Conservation (phyloP, 2,888 invertebrate genomes). For the Temnothorax rugatulus region DNA sequence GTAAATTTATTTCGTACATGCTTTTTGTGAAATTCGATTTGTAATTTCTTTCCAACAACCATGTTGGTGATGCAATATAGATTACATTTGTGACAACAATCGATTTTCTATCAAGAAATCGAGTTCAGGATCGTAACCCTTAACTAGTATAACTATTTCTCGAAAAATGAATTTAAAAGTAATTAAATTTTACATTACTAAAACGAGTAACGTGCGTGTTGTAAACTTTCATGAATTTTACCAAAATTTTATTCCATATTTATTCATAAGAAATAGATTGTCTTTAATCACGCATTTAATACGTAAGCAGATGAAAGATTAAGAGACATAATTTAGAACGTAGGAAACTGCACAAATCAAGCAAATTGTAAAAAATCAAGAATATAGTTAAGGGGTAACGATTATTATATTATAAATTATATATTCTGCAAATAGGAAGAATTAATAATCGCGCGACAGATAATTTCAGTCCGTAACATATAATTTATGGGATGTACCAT, state of each 20-base stretch:
- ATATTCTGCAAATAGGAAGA: background rate
- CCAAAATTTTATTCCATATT: background rate
- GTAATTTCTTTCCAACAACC: background rate
- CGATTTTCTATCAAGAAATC: background rate
- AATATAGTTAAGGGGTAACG: background rate
- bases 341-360: background rate
- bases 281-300: background rate
- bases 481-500: background rate
- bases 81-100: conserved; percentile 19
- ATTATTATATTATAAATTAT: background rate
- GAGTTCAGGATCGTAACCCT: background rate
- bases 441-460: background rate
- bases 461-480: background rate
- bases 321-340: background rate
- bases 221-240: background rate
- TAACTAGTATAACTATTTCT: background rate
- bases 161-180: background rate
- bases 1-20: conserved; percentile 51
- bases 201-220: background rate
- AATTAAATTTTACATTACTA: conserved; percentile 16
- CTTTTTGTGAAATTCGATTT: conserved; percentile 12
- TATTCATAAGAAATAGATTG: background rate
- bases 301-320: background rate
- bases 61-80: background rate
- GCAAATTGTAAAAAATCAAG: background rate